Conservation (phyloP, 1,140 invertebrate genomes). For the Brachionus rubens region DNA sequence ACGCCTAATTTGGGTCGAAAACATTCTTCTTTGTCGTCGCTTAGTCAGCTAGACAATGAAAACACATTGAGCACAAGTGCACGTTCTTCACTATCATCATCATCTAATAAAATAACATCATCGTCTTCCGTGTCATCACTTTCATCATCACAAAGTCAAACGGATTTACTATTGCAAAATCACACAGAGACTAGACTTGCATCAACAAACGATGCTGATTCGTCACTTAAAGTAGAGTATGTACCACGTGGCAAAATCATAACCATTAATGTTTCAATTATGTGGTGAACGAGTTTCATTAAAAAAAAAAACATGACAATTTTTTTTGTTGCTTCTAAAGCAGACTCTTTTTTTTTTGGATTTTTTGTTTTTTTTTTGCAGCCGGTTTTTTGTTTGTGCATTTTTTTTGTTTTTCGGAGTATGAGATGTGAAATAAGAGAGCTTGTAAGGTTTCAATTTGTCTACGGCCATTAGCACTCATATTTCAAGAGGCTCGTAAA, state of each 20-base stretch:
- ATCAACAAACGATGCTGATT: conserved; percentile 1
- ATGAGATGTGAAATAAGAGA: no score
- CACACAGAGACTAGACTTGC: conserved; percentile 9
- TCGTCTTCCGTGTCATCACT: conserved; percentile 8
- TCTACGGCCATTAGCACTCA: no score
- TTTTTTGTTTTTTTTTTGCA: no score
- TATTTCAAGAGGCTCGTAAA: no score
- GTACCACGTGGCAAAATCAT: conserved; percentile 28
- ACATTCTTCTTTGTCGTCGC: conserved; percentile 13
- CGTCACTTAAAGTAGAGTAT: conserved; percentile 31
- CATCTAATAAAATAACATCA: conserved; percentile 27
- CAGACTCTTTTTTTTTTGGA: not conserved
- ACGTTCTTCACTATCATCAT: conserved; percentile 33
- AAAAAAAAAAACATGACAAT: conserved; percentile 6
- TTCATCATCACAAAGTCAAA: conserved; percentile 2
- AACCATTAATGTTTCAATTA: conserved; percentile 27
- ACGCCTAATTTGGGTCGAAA: not conserved
- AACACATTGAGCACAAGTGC: conserved; percentile 9
- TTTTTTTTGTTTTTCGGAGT: no score
- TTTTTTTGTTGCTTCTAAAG: not conserved
- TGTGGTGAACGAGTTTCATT: conserved; percentile 31
- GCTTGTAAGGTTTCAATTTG: no score
- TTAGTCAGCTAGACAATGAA: conserved; percentile 14
- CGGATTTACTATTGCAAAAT: conserved; percentile 15
- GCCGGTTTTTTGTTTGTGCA: no score